These are phyloP conservation scores for Rosalia funebris DNA, from an alignment of 2,888 invertebrate species.

Conservation along the genomic window DNA sequence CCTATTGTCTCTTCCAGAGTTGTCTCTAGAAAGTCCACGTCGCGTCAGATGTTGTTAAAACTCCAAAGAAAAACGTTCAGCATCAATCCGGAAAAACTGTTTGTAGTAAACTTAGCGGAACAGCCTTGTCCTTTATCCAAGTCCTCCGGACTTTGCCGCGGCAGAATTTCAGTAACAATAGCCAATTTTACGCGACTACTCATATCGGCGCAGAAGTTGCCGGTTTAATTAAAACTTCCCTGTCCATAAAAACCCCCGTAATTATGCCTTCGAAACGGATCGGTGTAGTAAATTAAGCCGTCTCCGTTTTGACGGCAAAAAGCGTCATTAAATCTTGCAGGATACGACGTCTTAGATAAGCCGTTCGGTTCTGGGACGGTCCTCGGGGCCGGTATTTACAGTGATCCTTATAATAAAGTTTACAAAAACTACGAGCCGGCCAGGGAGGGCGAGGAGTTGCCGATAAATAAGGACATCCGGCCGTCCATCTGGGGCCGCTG, in stretches of 20 bases:
- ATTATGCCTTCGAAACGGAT: constrained; percentile 34
- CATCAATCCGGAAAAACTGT: too few species aligned
- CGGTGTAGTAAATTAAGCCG: constrained; percentile 35
- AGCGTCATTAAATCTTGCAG: constrained; percentile 49
- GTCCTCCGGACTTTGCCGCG: too few species aligned
- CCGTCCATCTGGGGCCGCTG: constrained; percentile 47
- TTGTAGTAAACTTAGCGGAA: too few species aligned
- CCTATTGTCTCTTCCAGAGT: too few species aligned
- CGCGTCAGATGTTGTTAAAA: too few species aligned
- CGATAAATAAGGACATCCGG: constrained; percentile 58
- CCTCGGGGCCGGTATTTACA: constrained; percentile 43
- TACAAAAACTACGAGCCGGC: constrained; percentile 51
- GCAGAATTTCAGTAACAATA: too few species aligned
- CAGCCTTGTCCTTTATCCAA: too few species aligned
- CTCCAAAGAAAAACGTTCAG: too few species aligned
- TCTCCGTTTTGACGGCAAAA: constrained; percentile 34
- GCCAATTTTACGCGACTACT: too few species aligned
- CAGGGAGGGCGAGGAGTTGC: constrained; percentile 50
- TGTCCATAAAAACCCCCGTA: constrained; percentile 32
- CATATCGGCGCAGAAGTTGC: too few species aligned
- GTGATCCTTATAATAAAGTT: constrained; percentile 56
- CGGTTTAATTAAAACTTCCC: constrained; percentile 35
- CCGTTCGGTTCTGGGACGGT: constrained; percentile 32
- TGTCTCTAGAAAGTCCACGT: too few species aligned
- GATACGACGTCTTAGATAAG: constrained; percentile 47